Evolutionary conservation across 2,797 vertebrate genomes (phyloP), one percentile per base, ranked within the genome.

Genomic region (Hirundo rustica): DNA sequence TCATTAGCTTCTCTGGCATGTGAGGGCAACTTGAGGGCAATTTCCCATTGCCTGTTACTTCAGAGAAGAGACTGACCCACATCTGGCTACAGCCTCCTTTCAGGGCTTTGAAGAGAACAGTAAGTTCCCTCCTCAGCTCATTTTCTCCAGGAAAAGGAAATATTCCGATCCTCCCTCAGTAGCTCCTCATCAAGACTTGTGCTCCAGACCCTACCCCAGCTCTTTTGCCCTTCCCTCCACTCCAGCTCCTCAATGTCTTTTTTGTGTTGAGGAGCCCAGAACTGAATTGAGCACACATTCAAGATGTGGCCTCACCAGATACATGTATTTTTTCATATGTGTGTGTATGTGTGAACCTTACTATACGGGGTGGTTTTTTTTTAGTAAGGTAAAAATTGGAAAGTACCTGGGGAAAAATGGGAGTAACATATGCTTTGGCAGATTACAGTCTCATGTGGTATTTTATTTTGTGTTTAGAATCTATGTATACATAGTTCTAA

Each of bases 171-270:
- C 5, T 67, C 25, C 32, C 13, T 32, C 53, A 87, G 47, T 27
- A 1, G 1, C 9, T 55, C 18, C 18, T 67, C 16, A 32, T 7
- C 13, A 2, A 2, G 8, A 13, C 1, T 10, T 55, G 29, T 53
- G 4, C 50, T 68, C 10, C 26, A 74, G 42, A 26, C 10, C 8
- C 11, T 51, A 25, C 32, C 11, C n/a, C 44, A 68, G 3, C 16
- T 47, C 32, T 0, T 0, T 12, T 68, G 26, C 12, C 10, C 26
- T 42, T 53, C 62, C 23, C 10, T 88, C 40, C 0, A 0, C 16
- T 61, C 29, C 53, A 55, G 13, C 14, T 3, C 5, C 9, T 76
- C 44, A 12, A 1, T 32, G 11, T 12, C 51, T 3, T 53, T 38
- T 10, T 38, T 54, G 54, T 9, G 48, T 5, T 40, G 51, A 78